Conservation (phyloP, 2,113 vertebrate species). For the Gymnobelideus leadbeateri region DNA sequence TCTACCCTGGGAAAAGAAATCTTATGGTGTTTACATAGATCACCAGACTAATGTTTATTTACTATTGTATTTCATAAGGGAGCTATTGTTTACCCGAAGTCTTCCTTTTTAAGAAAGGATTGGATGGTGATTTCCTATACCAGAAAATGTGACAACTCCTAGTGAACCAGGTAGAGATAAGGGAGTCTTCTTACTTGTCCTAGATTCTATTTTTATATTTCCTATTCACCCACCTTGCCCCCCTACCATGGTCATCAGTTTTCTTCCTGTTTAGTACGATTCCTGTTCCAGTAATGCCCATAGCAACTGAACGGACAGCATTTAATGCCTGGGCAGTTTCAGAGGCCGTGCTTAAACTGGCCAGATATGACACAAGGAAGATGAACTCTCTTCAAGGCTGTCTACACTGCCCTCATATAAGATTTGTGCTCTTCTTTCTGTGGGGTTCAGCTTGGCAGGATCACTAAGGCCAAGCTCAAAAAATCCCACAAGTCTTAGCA, state of each 20-base stretch:
- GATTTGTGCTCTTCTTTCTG: slow-evolving; percentile 25
- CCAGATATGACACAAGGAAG: slow-evolving; percentile 15
- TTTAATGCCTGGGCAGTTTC: slow-evolving; percentile 1
- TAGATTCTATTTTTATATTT: slow-evolving; percentile 49
- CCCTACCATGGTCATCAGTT: neutral
- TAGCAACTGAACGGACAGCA: slow-evolving; percentile 16
- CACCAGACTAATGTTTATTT: slow-evolving; percentile 68
- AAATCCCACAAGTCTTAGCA: neutral
- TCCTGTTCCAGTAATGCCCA: slow-evolving; percentile 8
- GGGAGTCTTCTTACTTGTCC: slow-evolving; percentile 34
- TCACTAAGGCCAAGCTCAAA: neutral
- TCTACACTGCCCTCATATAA: neutral
- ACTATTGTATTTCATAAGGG: slow-evolving; percentile 68
- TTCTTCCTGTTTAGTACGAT: slow-evolving; percentile 27
- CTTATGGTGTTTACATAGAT: slow-evolving; percentile 66
- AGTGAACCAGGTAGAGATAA: slow-evolving; percentile 61
- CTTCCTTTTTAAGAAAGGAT: slow-evolving; percentile 60
- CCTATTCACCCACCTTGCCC: neutral
- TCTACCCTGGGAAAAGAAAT: slow-evolving; percentile 76
- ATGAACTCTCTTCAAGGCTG: neutral
- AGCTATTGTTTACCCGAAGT: slow-evolving; percentile 68
- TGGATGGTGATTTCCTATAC: slow-evolving; percentile 65
- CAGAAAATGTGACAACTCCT: slow-evolving; percentile 69
- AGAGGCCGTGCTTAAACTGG: neutral
- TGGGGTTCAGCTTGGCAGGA: neutral